phyloP scores from a whole-genome alignment of 2,888 invertebrate species.

The Nephrotoma guestfalica region DNA sequence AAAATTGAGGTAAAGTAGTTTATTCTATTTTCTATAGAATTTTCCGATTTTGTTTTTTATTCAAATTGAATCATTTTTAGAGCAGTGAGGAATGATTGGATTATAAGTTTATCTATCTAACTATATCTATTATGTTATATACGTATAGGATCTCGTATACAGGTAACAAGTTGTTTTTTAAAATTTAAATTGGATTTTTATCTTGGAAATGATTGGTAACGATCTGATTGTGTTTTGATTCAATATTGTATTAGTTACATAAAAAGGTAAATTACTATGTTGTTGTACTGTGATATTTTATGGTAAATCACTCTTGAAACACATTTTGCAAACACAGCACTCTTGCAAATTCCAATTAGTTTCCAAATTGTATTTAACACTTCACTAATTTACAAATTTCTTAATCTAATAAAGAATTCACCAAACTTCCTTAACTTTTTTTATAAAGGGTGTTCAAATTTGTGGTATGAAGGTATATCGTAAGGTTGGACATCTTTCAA shows the following conservation, averaged over 20 bases:
- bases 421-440: too few species aligned
- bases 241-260: background rate
- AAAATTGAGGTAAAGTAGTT: background rate
- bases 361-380: too few species aligned
- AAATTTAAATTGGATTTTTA: background rate
- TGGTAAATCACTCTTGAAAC: too few species aligned
- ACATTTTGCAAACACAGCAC: too few species aligned
- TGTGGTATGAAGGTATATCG: too few species aligned
- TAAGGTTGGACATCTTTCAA: too few species aligned
- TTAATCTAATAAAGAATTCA: too few species aligned
- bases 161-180: background rate
- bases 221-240: background rate
- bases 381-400: too few species aligned
- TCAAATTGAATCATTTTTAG: background rate
- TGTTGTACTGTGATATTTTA: too few species aligned
- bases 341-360: too few species aligned
- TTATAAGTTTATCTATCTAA: background rate
- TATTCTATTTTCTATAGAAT: background rate
- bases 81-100: background rate
- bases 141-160: background rate
- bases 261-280: too few species aligned
- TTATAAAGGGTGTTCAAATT: too few species aligned
- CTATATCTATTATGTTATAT: background rate
- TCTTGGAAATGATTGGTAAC: background rate
- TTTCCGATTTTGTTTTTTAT: background rate